phyloP scores from a whole-genome alignment of 2,888 invertebrate species.

The Ochropacha duplaris region DNA sequence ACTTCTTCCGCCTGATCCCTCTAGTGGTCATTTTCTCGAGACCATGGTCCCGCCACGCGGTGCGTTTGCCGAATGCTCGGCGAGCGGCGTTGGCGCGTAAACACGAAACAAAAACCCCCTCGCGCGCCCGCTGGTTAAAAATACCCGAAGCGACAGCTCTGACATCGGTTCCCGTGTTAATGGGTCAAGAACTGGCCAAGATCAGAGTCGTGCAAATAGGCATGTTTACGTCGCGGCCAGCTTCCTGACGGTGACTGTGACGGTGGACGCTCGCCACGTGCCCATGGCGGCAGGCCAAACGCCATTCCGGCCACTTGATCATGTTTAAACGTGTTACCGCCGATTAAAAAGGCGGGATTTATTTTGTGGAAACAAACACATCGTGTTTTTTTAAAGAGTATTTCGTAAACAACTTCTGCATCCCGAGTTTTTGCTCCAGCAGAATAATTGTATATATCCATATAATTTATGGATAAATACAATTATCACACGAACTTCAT shows the following conservation, averaged over 20 bases:
- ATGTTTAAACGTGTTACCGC: neutral
- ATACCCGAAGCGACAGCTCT: constrained; percentile 76
- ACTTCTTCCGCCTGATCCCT: constrained; percentile 94
- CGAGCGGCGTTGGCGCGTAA: constrained; percentile 47
- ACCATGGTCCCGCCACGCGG: constrained; percentile 27
- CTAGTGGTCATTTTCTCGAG: constrained; percentile 86
- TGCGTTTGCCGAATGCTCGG: constrained; percentile 46
- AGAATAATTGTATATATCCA: too few species aligned
- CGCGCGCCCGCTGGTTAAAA: constrained; percentile 68
- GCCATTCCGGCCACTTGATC: constrained; percentile 19
- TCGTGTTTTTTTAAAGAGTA: too few species aligned
- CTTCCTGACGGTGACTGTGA: constrained; percentile 50
- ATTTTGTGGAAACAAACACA: neutral
- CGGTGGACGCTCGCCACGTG: constrained; percentile 46
- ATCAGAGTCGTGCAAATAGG: constrained; percentile 72
- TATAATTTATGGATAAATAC: too few species aligned
- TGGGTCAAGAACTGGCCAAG: constrained; percentile 83
- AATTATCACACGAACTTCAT: too few species aligned
- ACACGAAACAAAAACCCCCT: constrained; percentile 57
- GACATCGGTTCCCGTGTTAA: constrained; percentile 75
- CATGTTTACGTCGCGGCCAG: constrained; percentile 64
- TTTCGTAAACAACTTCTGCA: too few species aligned
- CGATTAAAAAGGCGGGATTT: neutral
- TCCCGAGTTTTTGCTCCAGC: too few species aligned
- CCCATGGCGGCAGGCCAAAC: constrained; percentile 51